Conservation (phyloP, 2,113 vertebrate genomes). For the Oreochromis tanganicae region DNA sequence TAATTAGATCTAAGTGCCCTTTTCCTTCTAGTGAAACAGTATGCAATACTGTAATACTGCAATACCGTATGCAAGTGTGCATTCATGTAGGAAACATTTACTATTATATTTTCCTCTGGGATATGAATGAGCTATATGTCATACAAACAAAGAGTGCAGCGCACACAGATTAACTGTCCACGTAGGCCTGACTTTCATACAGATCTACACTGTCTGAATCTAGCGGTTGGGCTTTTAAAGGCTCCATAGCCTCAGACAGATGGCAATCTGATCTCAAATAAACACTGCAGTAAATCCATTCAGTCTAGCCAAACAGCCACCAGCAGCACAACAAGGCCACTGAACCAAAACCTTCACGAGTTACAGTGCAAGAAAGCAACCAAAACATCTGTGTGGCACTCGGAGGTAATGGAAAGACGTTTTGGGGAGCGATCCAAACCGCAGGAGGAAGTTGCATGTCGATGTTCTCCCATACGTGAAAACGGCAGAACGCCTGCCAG, state of each 20-base stretch:
- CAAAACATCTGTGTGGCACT: constrained; percentile 39
- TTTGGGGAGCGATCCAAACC: constrained; percentile 46
- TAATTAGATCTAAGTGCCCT: background rate
- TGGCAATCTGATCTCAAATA: constrained; percentile 46
- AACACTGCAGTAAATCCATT: constrained; percentile 41
- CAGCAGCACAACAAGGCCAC: constrained; percentile 37
- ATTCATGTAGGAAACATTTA: background rate
- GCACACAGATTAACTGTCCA: background rate
- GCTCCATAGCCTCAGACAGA: constrained; percentile 28
- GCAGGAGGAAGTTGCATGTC: constrained; percentile 60
- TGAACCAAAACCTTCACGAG: constrained; percentile 2
- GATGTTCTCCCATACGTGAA: constrained; percentile 59
- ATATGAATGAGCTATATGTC: background rate
- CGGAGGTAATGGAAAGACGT: constrained; percentile 47
- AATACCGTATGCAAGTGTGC: background rate
- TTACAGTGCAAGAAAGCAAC: constrained; percentile 12
- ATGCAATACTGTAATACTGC: background rate
- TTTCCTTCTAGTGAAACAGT: background rate
- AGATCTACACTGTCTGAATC: constrained; percentile 9
- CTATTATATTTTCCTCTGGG: background rate
- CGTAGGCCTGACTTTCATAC: background rate
- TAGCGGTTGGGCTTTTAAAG: background rate
- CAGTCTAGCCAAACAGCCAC: constrained; percentile 29
- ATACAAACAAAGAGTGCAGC: background rate
- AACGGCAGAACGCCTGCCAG: constrained; percentile 47